Base-by-base conservation (phyloP, 2,888 invertebrate genomes). In the Ennomos quercinarius region DNA sequence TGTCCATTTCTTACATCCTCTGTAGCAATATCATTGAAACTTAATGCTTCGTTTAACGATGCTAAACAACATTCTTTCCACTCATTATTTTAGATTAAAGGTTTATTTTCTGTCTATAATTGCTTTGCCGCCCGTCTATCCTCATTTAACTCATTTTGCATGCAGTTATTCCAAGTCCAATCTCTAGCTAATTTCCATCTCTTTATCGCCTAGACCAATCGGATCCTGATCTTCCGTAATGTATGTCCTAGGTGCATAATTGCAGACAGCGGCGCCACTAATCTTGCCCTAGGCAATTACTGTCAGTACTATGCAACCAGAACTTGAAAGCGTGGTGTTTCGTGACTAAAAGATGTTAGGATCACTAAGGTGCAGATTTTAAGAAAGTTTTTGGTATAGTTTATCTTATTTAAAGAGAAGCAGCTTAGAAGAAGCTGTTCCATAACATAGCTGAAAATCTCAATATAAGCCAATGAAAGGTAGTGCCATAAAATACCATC, bases 151-250 rank as follows among this genome's bases (percentile, higher is more conserved):
- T 17, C 17, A 48, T 46, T 65, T 53, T 11, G 49, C 46, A 64
- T 66, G 63, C 61, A 61, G 64, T 48, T 57, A 61, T 61, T 56
- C 56, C 53, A 46, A 40, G 54, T 62, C 58, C 60, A 61, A 74
- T 69, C 68, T 64, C 70, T 76, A 77, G 77, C 74, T 80, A 81
- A 82, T 83, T 83, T 81, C 78, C 78, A 80, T 78, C 73, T 74
- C 74, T 79, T 80, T 81, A 81, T 80, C 80, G 74, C 70, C 70
- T 69, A 71, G 64, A 37, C 55, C 76, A 76, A 80, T 83, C 76
- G 74, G 80, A 84, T 83, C 84, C 73, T 76, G 87, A 89, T 88
- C 84, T 86, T 81, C 83, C 71, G 84, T 88, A 89, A 89, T 89
- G 83, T 81, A 84, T 89, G 89, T 89, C 88, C 86, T 83, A 81